Base-by-base conservation (phyloP, 2,113 vertebrate species). In the Meleagris gallopavo region DNA sequence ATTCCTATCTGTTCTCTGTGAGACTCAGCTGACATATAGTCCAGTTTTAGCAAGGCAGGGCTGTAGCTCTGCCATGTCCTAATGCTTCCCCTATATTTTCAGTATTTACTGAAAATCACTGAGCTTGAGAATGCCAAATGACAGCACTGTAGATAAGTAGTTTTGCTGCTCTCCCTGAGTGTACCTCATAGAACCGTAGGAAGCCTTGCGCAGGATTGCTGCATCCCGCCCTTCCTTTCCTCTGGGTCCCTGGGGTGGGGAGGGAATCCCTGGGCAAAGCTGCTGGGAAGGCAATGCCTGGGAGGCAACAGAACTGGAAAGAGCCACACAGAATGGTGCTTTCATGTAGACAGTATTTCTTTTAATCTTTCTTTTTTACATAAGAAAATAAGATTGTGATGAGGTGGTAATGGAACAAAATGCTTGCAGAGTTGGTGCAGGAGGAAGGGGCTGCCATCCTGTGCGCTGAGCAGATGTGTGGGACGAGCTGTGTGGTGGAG, bases 121-220 rank as follows among this genome's bases (percentile, higher is more conserved):
- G 30, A 6, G 1, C 38, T 32, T 41, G 43, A 34, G 43, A 69
- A 25, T 0, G 0, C 13, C 24, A 48, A 30, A 20, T 75, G 48
- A 30, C 5, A 65, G 9, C 5, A 8, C 13, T 52, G 25, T 32
- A 22, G 34, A 12, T 57, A 16, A 0, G 8, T n/a, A 38, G 45
- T 29, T 24, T 45, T 60, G 48, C 27, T 91, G 27, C 27, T 88
- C 30, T 30, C 14, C 29, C 54, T 16, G 7, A 54, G 15, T 13
- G 34, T 30, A 24, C 16, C 50, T 79, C 1, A 0, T 10, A 61
- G 66, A 85, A 65, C 48, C 24, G 3, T 4, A 17, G 38, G 43
- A 65, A 86, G 7, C 38, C 13, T 66, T 76, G 38, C 70, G 52
- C 65, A 91, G 75, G 85, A 77, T 96, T n/a, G 61, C 24, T 48